Evolutionary conservation across 2,113 vertebrate genomes (phyloP), one percentile per base, ranked within the genome.

Genomic region (Amblyopsis rosae): DNA sequence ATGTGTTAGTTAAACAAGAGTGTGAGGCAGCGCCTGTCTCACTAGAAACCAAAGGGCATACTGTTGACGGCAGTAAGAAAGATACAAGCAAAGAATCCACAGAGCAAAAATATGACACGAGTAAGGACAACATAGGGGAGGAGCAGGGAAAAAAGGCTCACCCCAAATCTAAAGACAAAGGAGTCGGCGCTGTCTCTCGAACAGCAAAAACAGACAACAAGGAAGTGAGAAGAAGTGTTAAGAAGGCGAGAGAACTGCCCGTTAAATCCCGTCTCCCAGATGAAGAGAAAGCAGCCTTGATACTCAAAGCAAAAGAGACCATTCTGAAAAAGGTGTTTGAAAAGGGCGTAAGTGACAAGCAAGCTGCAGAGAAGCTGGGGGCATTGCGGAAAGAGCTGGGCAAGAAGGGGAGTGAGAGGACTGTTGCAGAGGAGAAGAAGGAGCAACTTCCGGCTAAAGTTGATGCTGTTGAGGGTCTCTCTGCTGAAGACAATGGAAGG

Each of bases 301-400:
- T 91, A 9, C 68, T 88, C 72, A 94, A 93, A 78, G 92, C 91
- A 17, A 92, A 91, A 67, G 88, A 93, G 65, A 91, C 90, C 13
- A 89, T 93, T 50, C 77, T 91, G 6, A 90, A 86, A 70, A 92
- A 93, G 69, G 92, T 92, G 48, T 92, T 92, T 82, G 87, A 92
- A 68, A 86, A 76, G 55, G 88, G 85, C 16, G 85, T 92, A 59
- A 90, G 84, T 33, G 88, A 91, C 26, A 92, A 87, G 61, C 85
- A 91, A 73, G 88, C 89, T 17, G 90, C 89, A 0, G 86, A 90
- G 50, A 88, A 92, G 75, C 83, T 92, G 64, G 76, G 89, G 67
- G 85, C 80, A 0, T 66, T 93, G 35, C 84, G 85, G 19, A 90
- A 84, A 7, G 89, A 83, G 32, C 68, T 65, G 11, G 76, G 62